Evolutionary conservation across 2,888 invertebrate species (phyloP).

Genomic region (Drosophila monieri): DNA sequence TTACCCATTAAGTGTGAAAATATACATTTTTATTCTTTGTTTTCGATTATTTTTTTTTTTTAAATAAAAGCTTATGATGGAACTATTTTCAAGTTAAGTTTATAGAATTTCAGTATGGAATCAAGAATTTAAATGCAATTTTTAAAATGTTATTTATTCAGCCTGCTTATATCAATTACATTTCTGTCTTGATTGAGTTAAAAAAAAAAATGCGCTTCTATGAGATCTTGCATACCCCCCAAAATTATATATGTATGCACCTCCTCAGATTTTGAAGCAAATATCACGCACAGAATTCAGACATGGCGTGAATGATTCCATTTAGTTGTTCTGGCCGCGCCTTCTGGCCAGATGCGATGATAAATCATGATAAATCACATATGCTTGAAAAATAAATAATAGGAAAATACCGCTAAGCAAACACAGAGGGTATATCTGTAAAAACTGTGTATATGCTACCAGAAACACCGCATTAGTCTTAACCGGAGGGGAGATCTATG

Average conservation of each 20-base stretch:
- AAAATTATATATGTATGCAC: background rate
- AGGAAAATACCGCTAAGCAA: slow-evolving; percentile 42
- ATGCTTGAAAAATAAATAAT: slow-evolving; percentile 49
- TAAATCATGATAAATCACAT: slow-evolving; percentile 70
- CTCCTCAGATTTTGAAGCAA: background rate
- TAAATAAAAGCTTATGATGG: too few relatives aligned
- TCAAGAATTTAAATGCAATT: background rate
- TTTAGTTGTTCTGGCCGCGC: slow-evolving; percentile 8
- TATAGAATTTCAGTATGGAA: background rate
- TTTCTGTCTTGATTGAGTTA: slow-evolving; percentile 59
- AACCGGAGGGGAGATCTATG: slow-evolving; percentile 26
- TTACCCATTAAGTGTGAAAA: background rate
- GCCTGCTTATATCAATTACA: background rate
- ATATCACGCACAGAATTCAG: slow-evolving; percentile 2
- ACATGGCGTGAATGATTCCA: slow-evolving; percentile 36
- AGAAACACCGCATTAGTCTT: slow-evolving; percentile 43
- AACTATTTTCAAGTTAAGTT: background rate
- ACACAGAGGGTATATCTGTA: slow-evolving; percentile 33
- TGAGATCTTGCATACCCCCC: background rate
- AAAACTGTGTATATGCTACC: slow-evolving; percentile 14
- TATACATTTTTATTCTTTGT: background rate
- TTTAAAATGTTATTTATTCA: too few relatives aligned
- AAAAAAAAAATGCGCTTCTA: slow-evolving; percentile 43
- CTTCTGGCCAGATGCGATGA: slow-evolving; percentile 55
- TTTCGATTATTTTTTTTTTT: too few relatives aligned